Evolutionary conservation across 30 jellyfish, hydroid and myxozoan genomes (phyloP).

Genomic region (Pelagia noctiluca): DNA sequence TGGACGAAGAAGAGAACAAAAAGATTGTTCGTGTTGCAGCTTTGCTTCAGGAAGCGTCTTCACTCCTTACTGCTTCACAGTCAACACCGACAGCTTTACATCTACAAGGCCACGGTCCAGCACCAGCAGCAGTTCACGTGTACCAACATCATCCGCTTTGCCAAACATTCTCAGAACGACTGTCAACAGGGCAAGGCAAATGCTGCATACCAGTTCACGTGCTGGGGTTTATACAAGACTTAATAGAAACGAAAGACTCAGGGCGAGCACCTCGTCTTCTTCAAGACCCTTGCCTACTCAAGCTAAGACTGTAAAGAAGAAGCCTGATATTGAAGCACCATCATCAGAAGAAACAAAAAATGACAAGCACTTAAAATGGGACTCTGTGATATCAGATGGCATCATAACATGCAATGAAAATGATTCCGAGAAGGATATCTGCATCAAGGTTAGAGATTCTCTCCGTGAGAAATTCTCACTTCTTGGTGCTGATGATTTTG

Average conservation of each 20-base stretch:
- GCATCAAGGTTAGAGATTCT: neutral
- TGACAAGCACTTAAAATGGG: neutral
- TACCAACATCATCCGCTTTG: neutral
- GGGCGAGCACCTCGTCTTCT: neutral
- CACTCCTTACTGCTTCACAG: conserved; percentile 27
- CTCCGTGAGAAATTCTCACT: neutral
- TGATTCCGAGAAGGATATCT: neutral
- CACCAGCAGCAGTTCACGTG: neutral
- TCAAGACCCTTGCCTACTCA: neutral
- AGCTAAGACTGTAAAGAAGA: neutral
- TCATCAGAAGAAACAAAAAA: neutral
- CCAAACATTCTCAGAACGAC: neutral
- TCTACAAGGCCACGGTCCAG: neutral
- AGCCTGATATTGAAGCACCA: neutral
- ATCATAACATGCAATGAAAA: neutral
- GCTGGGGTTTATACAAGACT: neutral
- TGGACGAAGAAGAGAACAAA: conserved; percentile 22
- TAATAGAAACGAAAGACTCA: neutral
- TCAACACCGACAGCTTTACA: conserved; percentile 37
- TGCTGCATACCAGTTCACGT: neutral
- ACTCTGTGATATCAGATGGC: neutral
- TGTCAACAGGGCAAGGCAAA: neutral
- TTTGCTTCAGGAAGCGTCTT: conserved; percentile 63
- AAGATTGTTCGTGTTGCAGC: conserved; percentile 50
- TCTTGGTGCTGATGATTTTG: neutral